Conservation (phyloP, 2,888 invertebrate genomes). For the Tinea pellionella region DNA sequence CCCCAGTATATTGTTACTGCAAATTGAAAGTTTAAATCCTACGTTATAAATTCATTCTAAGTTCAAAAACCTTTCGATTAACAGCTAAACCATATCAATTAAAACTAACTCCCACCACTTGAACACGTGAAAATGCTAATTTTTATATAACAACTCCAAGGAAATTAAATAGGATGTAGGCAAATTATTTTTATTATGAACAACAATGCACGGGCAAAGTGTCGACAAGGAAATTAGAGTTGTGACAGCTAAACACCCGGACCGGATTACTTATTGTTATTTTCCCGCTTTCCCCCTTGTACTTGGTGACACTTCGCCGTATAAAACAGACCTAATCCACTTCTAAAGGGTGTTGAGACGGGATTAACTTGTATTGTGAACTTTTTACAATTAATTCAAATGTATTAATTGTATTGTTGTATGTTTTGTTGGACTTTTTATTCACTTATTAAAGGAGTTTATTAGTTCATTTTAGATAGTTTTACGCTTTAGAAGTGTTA, state of each 20-base stretch:
- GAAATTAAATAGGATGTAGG: neutral
- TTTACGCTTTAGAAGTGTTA: too few relatives aligned
- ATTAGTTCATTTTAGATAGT: too few relatives aligned
- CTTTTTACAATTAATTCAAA: neutral
- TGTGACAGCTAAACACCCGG: constrained; percentile 8
- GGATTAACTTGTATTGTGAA: constrained; percentile 5
- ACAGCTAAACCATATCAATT: neutral
- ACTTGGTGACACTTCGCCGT: neutral
- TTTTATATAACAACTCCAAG: neutral
- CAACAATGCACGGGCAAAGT: constrained; percentile 2
- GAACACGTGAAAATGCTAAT: neutral
- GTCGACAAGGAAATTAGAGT: constrained; percentile 11
- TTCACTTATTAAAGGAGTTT: neutral
- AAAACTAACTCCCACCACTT: neutral
- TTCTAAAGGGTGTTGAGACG: neutral
- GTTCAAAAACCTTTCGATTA: neutral
- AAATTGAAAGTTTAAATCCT: neutral
- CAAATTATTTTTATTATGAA: neutral
- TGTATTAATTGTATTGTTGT: too few relatives aligned
- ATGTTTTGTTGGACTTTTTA: neutral
- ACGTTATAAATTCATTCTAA: neutral
- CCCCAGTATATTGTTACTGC: neutral
- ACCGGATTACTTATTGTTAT: constrained; percentile 5
- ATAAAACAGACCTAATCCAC: neutral
- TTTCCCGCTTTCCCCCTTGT: neutral